Evolutionary conservation across 2,113 vertebrate species (phyloP).

Genomic region (Eidolon helvum): DNA sequence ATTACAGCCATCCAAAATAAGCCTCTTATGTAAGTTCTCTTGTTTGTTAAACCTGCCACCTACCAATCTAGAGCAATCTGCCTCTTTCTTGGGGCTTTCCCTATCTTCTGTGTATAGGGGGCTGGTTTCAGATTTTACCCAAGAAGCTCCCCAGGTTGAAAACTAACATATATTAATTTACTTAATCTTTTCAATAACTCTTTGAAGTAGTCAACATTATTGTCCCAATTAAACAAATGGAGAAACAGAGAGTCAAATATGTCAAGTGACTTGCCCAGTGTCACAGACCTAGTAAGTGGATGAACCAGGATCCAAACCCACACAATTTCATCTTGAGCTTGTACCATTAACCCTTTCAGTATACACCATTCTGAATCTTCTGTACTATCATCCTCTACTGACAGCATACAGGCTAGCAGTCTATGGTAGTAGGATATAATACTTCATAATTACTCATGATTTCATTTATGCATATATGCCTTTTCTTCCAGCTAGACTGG

Average conservation of each 20-base stretch:
- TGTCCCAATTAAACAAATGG: not conserved
- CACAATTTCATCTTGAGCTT: not conserved
- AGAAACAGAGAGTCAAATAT: not conserved
- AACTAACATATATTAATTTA: not conserved
- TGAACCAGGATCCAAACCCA: not conserved
- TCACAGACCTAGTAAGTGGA: not conserved
- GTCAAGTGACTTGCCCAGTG: no score
- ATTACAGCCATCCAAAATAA: not conserved
- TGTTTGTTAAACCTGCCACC: not conserved
- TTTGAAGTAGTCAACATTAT: not conserved
- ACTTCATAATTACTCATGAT: not conserved
- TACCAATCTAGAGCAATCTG: not conserved
- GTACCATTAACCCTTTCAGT: not conserved
- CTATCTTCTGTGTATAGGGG: not conserved
- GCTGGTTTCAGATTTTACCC: no score
- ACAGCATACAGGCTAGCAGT: not conserved
- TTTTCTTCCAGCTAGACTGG: not conserved
- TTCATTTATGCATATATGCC: not conserved
- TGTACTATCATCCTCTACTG: not conserved
- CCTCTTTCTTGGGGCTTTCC: not conserved
- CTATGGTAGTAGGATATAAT: not conserved
- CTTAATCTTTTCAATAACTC: not conserved
- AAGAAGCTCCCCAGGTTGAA: not conserved
- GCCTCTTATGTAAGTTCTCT: not conserved
- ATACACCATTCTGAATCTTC: accelerated